Base-by-base conservation (phyloP, 2,888 invertebrate genomes). In the Epinotia ramella region DNA sequence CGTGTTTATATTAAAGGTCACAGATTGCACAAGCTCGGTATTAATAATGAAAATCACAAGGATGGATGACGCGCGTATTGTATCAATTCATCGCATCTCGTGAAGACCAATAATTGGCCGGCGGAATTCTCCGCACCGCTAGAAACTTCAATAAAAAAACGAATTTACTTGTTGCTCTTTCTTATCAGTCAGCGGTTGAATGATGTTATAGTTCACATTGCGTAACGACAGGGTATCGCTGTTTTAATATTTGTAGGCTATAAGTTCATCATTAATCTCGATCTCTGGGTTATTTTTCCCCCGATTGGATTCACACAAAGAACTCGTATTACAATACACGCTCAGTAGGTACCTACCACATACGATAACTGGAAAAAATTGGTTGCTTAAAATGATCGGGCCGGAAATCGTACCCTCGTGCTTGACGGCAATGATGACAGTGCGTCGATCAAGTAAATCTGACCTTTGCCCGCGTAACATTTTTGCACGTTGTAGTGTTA, bases 31-130 rank as follows among this genome's bases (percentile, higher is more conserved):
- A 16, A 59, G 44, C 16, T 40, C 20, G 4, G 11, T 68, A 68
- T 59, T 18, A 63, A 44, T 53, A 70, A 70, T 71, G 62, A 71
- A 71, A 63, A 71, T 71, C 53, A 63, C 70, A 63, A 53, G 63
- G 62, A 71, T 53, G 11, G 33, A 60, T 65, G 72, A 40, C 33
- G 63, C 33, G 40, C n/a, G 1, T 24, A 56, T 73, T 53, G n/a
- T 18, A 59, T 73, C 65, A 72, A 63, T 73, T 67, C 56, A 67
- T 66, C 59, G 59, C 56, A 60, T 60, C 49, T 66, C 66, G 60
- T 40, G 49, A 60, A 33, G 49, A 73, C 33, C 16, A 73, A 59
- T 66, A 73, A 66, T 59, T 73, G 59, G 28, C 18, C 18, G 24
- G 11, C 20, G 66, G 73, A 73, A 66, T 66, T 65, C 59, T 65